Conservation (phyloP, 1,140 invertebrate genomes). For the Euura saliciscinereae region DNA sequence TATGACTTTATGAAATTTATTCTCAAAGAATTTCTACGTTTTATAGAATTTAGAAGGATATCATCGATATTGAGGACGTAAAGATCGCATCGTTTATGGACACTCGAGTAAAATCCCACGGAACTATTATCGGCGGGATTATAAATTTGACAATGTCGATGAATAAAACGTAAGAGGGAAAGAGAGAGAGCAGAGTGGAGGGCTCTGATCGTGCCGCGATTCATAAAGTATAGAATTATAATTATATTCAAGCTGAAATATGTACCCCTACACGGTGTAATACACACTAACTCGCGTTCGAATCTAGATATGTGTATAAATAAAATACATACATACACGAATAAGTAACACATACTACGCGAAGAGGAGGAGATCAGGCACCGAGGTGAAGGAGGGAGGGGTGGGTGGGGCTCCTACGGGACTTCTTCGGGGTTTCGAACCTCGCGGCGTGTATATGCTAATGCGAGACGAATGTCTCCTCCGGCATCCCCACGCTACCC, state of each 20-base stretch:
- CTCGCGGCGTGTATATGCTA: slow-evolving; percentile 53
- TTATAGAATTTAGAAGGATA: no score
- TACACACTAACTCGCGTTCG: background rate
- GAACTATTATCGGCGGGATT: background rate
- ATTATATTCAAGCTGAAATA: background rate
- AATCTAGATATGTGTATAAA: background rate
- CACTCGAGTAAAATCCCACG: no score
- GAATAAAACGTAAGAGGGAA: background rate
- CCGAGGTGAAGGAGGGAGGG: background rate
- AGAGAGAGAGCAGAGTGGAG: background rate
- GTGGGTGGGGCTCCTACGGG: background rate
- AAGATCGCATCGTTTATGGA: no score
- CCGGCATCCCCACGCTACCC: background rate
- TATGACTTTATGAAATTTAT: no score
- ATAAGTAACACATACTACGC: background rate
- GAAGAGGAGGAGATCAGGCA: background rate
- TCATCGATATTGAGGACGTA: no score
- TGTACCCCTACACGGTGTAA: background rate
- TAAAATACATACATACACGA: background rate
- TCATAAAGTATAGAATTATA: background rate
- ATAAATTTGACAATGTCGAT: slow-evolving; percentile 7
- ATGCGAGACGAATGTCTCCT: slow-evolving; percentile 50
- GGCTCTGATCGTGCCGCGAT: slow-evolving; percentile 1
- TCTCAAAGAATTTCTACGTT: no score
- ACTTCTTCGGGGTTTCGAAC: slow-evolving; percentile 16